Evolutionary conservation across 2,797 vertebrate genomes (phyloP).

Genomic region (Emydoidea blandingii): DNA sequence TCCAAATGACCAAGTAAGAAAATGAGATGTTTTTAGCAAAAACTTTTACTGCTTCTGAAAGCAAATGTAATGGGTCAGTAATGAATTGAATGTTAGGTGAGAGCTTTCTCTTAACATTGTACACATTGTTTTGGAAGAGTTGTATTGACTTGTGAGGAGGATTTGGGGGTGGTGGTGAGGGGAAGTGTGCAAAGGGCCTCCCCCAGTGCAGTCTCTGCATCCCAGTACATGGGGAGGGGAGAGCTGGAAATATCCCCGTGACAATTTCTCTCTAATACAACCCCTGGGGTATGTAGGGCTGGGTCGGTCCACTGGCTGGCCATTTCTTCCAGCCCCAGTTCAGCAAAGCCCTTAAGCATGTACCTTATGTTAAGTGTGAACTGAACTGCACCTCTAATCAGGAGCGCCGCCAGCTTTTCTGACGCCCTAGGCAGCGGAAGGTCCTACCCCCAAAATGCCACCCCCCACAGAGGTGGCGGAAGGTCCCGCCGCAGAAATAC

Average conservation of each 20-base stretch:
- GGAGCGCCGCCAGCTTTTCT: too few relatives aligned
- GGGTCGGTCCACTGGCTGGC: background rate
- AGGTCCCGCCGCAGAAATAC: too few relatives aligned
- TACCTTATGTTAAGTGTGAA: background rate
- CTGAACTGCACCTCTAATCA: background rate
- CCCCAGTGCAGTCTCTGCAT: background rate
- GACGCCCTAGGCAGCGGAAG: too few relatives aligned
- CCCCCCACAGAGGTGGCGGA: too few relatives aligned
- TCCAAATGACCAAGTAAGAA: background rate
- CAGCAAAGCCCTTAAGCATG: background rate
- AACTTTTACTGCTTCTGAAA: background rate
- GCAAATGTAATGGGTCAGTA: background rate
- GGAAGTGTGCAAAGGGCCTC: background rate
- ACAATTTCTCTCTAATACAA: accelerated
- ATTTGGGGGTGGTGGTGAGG: background rate
- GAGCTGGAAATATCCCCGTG: background rate
- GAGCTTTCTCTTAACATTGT: background rate
- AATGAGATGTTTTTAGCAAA: background rate
- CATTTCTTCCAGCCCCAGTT: background rate
- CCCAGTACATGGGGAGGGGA: background rate
- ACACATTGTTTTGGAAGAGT: background rate
- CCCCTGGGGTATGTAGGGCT: too few relatives aligned
- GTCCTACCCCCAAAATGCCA: too few relatives aligned
- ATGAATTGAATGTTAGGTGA: accelerated
- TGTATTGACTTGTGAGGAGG: background rate